Evolutionary conservation across 2,797 vertebrate species (phyloP).

Genomic region (Leptoclinus maculatus): DNA sequence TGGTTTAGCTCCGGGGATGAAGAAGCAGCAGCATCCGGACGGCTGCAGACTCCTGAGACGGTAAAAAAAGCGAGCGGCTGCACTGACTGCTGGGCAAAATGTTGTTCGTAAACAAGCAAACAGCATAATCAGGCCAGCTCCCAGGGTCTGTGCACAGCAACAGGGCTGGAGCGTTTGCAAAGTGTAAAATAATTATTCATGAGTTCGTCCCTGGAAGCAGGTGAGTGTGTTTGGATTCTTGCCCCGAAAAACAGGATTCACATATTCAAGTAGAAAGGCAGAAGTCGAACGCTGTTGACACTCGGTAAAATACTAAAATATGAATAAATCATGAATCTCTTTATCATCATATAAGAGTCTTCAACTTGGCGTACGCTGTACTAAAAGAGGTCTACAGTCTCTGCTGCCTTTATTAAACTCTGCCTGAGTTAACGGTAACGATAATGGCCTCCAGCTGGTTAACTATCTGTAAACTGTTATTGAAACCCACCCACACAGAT

Average conservation of each 20-base stretch:
- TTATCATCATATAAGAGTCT: background rate
- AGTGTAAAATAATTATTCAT: constrained; percentile 55
- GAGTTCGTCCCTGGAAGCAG: constrained; percentile 44
- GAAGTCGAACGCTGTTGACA: background rate
- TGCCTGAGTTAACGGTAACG: background rate
- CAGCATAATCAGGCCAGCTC: constrained; percentile 65
- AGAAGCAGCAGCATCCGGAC: constrained; percentile 54
- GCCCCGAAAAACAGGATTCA: constrained; percentile 31
- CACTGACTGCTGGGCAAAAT: constrained; percentile 55
- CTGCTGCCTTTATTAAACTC: background rate
- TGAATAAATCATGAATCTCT: background rate
- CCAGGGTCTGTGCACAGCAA: constrained; percentile 35
- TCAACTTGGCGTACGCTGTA: background rate
- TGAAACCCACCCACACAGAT: background rate
- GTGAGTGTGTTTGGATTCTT: constrained; percentile 43
- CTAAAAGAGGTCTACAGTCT: background rate
- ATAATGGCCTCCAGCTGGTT: background rate
- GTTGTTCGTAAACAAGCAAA: constrained; percentile 64
- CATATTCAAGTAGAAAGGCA: background rate
- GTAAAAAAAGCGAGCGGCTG: constrained; percentile 30
- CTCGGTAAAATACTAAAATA: constrained; percentile 5
- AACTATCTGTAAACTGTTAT: background rate
- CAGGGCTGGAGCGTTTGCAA: constrained; percentile 42
- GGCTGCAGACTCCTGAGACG: constrained; percentile 55
- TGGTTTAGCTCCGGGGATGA: constrained; percentile 50